Evolutionary conservation across 2,888 invertebrate genomes (phyloP).

Genomic region (Lucinisca nassula): DNA sequence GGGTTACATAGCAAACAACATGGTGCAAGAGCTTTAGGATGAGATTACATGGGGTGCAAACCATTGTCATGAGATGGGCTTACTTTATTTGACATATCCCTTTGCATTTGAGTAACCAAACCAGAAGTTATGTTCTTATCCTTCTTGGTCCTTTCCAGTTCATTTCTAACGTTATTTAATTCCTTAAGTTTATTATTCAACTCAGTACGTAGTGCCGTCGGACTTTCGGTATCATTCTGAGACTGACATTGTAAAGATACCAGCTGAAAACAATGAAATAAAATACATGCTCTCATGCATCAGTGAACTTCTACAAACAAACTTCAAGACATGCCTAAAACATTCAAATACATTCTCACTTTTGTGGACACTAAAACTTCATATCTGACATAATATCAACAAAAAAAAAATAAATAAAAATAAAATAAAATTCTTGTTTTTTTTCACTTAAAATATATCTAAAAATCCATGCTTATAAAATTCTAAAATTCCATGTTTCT

Average conservation of each 20-base stretch:
- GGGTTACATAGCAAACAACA: slow-evolving; percentile 7
- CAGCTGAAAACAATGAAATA: slow-evolving; percentile 56
- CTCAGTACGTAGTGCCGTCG: slow-evolving; percentile 73
- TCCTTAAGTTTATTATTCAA: slow-evolving; percentile 82
- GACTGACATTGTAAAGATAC: slow-evolving; percentile 58
- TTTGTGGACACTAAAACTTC: no score
- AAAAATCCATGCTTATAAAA: no score
- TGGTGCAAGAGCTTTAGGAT: neutral
- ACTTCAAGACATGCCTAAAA: neutral
- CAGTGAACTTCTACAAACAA: neutral
- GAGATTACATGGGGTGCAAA: neutral
- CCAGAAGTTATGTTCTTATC: slow-evolving; percentile 87
- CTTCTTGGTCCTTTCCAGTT: slow-evolving; percentile 86
- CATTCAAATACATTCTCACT: no score
- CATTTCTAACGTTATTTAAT: slow-evolving; percentile 80
- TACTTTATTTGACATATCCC: slow-evolving; percentile 87
- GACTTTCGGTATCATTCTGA: slow-evolving; percentile 54
- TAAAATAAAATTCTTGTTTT: no score
- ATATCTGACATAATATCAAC: no score
- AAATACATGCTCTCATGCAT: slow-evolving; percentile 11
- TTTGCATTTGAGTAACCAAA: slow-evolving; percentile 87
- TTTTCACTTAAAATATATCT: no score
- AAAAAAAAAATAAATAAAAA: no score
- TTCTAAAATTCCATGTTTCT: no score
- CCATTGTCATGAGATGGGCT: slow-evolving; percentile 29